Evolutionary conservation across 2,113 vertebrate genomes (phyloP).

Genomic region (Brachirus orientalis): DNA sequence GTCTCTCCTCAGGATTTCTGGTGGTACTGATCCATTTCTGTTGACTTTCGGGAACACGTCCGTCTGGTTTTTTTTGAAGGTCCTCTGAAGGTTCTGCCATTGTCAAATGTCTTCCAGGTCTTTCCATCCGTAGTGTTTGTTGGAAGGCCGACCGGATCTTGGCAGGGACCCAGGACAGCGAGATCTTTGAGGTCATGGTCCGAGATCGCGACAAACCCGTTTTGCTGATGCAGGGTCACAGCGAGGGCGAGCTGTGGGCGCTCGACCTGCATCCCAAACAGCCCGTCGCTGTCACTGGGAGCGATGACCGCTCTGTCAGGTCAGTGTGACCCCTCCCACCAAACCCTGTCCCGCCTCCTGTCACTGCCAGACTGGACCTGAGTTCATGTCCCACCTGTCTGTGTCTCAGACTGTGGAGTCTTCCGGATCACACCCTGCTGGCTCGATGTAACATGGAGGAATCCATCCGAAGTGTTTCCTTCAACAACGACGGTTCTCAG

Average conservation of each 20-base stretch:
- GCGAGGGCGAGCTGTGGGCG: slow-evolving; percentile 97
- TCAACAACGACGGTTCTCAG: slow-evolving; percentile 94
- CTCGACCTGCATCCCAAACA: slow-evolving; percentile 95
- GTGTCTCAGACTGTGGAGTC: slow-evolving; percentile 90
- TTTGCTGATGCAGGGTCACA: slow-evolving; percentile 96
- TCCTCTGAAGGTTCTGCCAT: no score
- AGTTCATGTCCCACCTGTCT: background rate
- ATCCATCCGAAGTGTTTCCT: slow-evolving; percentile 91
- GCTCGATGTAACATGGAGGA: slow-evolving; percentile 98
- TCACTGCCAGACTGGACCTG: background rate
- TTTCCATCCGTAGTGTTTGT: slow-evolving; percentile 96
- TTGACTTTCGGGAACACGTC: no score
- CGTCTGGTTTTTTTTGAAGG: no score
- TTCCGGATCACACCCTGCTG: slow-evolving; percentile 92
- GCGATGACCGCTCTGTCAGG: slow-evolving; percentile 94
- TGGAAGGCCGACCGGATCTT: slow-evolving; percentile 95
- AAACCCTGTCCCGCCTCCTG: background rate
- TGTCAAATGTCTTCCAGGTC: slow-evolving; percentile 76
- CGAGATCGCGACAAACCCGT: slow-evolving; percentile 94
- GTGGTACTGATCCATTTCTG: no score
- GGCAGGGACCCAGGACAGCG: slow-evolving; percentile 96
- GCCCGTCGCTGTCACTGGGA: slow-evolving; percentile 92
- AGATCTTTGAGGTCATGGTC: slow-evolving; percentile 98
- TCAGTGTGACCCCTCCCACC: background rate
- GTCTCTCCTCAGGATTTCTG: background rate